phyloP scores from a whole-genome alignment of 2,888 invertebrate species.

The Cerceris rybyensis region DNA sequence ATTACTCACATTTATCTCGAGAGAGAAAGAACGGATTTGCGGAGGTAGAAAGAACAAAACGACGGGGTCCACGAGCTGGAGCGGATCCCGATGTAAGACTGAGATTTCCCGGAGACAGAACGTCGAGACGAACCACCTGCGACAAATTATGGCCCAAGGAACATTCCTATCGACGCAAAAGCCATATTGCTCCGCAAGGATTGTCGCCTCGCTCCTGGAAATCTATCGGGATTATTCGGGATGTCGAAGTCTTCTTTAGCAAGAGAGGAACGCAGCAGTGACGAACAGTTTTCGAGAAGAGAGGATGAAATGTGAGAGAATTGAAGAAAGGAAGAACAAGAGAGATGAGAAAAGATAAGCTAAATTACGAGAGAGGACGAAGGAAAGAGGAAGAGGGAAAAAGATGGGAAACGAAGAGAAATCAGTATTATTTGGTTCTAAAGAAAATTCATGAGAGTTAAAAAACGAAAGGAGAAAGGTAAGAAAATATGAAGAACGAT shows the following conservation, averaged over 20 bases:
- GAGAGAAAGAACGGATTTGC: slow-evolving; percentile 5
- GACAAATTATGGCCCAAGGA: slow-evolving; percentile 56
- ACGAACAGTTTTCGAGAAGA: no score
- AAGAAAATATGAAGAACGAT: no score
- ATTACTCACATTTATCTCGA: slow-evolving; percentile 40
- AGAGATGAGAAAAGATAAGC: no score
- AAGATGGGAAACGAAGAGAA: no score
- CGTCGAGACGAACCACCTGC: slow-evolving; percentile 42
- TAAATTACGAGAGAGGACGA: no score
- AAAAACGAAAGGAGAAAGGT: no score
- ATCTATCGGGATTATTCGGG: slow-evolving; percentile 37
- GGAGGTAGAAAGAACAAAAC: slow-evolving; percentile 34
- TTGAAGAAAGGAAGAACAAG: no score
- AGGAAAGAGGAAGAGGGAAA: no score
- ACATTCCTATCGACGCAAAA: slow-evolving; percentile 34
- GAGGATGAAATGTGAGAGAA: no score
- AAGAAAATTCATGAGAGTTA: no score
- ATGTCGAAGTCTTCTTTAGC: slow-evolving; percentile 4
- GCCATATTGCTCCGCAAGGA: slow-evolving; percentile 37
- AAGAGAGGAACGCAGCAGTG: no score
- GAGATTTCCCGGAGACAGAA: slow-evolving; percentile 48
- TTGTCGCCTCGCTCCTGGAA: slow-evolving; percentile 21
- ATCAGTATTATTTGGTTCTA: no score
- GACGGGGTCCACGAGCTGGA: slow-evolving; percentile 39
- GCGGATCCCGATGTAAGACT: slow-evolving; percentile 43